Evolutionary conservation across 2,797 vertebrate species (phyloP).

Genomic region (Myotis daubentonii): DNA sequence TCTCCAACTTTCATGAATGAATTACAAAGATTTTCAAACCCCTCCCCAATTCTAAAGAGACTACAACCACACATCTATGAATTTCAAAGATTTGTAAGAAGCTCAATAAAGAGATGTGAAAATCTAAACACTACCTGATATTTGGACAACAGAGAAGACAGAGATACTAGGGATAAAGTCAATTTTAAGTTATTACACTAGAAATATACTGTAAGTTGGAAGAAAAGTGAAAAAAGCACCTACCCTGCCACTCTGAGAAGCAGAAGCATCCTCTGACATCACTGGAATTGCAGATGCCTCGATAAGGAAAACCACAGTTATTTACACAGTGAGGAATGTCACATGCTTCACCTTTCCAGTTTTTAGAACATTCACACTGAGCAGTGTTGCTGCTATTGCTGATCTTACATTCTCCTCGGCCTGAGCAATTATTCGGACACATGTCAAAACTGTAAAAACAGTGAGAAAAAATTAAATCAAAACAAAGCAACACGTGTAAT

Average conservation of each 20-base stretch:
- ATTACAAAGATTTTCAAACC: slow-evolving; percentile 3
- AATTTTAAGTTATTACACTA: neutral
- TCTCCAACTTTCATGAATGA: slow-evolving; percentile 29
- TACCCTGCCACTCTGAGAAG: slow-evolving; percentile 93
- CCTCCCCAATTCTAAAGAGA: slow-evolving; percentile 4
- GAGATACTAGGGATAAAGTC: slow-evolving; percentile 9
- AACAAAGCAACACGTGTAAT: slow-evolving; percentile 19
- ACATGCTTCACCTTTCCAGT: slow-evolving; percentile 97
- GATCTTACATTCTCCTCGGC: slow-evolving; percentile 89
- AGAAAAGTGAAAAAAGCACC: slow-evolving; percentile 63
- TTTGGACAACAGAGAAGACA: neutral
- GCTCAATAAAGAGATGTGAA: neutral
- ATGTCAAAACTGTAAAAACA: slow-evolving; percentile 88
- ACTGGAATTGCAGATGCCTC: slow-evolving; percentile 87
- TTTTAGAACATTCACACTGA: slow-evolving; percentile 89
- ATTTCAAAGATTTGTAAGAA: slow-evolving; percentile 31
- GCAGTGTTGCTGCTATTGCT: slow-evolving; percentile 83
- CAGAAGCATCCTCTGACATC: slow-evolving; percentile 88
- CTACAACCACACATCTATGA: neutral
- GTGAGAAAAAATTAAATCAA: slow-evolving; percentile 56
- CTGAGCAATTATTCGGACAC: slow-evolving; percentile 96
- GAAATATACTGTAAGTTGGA: neutral
- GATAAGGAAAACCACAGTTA: slow-evolving; percentile 89
- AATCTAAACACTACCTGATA: neutral
- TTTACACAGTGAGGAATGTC: slow-evolving; percentile 91